phyloP scores from a whole-genome alignment of 1,140 invertebrate species.

The Cylas formicarius region DNA sequence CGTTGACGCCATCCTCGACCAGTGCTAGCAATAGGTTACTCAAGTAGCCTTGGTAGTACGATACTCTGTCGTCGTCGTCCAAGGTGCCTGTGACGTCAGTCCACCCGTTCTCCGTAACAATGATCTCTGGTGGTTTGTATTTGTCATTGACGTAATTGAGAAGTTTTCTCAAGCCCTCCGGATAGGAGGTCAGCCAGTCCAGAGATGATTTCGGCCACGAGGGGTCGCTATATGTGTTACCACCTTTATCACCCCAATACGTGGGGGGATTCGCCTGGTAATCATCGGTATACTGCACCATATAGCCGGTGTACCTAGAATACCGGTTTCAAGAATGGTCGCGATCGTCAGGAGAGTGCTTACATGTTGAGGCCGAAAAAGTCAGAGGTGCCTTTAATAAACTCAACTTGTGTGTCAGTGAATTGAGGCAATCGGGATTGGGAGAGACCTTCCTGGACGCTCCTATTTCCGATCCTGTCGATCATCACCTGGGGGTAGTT shows the following conservation, averaged over 20 bases:
- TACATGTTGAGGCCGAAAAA: slow-evolving; percentile 27
- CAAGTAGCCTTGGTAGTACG: slow-evolving; percentile 31
- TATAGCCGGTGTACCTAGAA: too few relatives aligned
- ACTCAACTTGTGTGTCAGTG: slow-evolving; percentile 40
- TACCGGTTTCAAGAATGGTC: too few relatives aligned
- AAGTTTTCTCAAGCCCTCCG: slow-evolving; percentile 33
- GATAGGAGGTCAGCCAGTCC: slow-evolving; percentile 30
- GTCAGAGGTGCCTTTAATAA: slow-evolving; percentile 34
- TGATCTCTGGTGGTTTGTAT: slow-evolving; percentile 26
- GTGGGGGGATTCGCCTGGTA: too few relatives aligned
- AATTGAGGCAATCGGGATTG: slow-evolving; percentile 45
- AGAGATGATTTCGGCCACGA: slow-evolving; percentile 1
- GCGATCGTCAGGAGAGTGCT: too few relatives aligned
- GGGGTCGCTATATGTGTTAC: too few relatives aligned
- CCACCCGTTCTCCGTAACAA: slow-evolving; percentile 32
- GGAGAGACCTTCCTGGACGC: slow-evolving; percentile 38
- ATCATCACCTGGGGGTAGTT: slow-evolving; percentile 49
- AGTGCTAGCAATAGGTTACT: slow-evolving; percentile 31
- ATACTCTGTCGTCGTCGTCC: slow-evolving; percentile 48
- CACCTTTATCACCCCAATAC: too few relatives aligned
- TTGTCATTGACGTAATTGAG: slow-evolving; percentile 30
- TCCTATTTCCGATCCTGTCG: slow-evolving; percentile 40
- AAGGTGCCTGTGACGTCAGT: slow-evolving; percentile 26
- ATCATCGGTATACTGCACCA: too few relatives aligned
- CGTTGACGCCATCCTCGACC: slow-evolving; percentile 38